Evolutionary conservation across 1,140 invertebrate species (phyloP).

Genomic region (Sycobia sp.): DNA sequence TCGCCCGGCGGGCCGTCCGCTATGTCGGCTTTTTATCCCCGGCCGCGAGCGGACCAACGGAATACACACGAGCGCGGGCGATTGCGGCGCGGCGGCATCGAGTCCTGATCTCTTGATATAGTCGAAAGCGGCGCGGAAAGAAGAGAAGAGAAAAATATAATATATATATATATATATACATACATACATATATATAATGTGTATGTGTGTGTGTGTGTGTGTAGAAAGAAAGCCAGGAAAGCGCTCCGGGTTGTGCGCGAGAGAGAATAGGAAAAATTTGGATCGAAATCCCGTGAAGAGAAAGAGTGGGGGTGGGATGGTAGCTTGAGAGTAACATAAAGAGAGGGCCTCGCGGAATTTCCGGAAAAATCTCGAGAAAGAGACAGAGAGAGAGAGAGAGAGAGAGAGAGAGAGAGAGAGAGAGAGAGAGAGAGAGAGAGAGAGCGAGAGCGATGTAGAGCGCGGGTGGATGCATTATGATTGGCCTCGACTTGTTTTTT

Average conservation of each 20-base stretch:
- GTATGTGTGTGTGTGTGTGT: not conserved
- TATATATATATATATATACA: no score
- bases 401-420: not conserved
- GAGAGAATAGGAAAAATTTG: not conserved
- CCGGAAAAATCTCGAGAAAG: not conserved
- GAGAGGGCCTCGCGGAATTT: no score
- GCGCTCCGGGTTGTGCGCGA: not conserved
- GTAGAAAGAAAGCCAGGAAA: not conserved
- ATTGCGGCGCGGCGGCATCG: not conserved
- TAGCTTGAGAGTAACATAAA: no score
- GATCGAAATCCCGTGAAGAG: not conserved
- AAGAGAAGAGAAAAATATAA: not conserved
- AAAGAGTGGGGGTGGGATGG: not conserved
- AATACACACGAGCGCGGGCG: not conserved
- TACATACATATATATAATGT: no score
- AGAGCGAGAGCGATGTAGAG: no score
- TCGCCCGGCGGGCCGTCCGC: not conserved
- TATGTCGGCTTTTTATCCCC: conserved; percentile 5
- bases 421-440: not conserved
- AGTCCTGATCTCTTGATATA: not conserved
- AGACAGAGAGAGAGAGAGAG: not conserved
- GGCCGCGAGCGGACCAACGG: not conserved
- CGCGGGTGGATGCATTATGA: no score
- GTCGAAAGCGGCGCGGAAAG: not conserved
- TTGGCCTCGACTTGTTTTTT: no score